Conservation (phyloP, 2,113 vertebrate genomes). For the Scortum barcoo region DNA sequence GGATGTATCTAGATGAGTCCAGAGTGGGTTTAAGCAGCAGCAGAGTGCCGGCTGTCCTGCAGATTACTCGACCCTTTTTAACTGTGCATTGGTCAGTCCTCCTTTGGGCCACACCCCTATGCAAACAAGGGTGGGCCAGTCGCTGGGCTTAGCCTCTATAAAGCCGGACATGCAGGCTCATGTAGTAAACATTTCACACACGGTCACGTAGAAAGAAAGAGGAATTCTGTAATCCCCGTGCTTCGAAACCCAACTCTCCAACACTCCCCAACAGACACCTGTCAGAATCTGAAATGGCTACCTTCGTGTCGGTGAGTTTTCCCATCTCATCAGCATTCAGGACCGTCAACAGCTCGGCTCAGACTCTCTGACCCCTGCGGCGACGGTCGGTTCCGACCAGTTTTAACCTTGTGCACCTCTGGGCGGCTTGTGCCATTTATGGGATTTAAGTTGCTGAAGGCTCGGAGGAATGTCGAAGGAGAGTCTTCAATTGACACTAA, state of each 20-base stretch:
- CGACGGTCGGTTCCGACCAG: constrained; percentile 34
- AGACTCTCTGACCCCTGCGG: constrained; percentile 35
- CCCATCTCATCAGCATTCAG: constrained; percentile 54
- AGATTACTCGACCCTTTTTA: constrained; percentile 20
- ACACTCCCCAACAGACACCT: constrained; percentile 40
- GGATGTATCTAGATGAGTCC: constrained; percentile 1
- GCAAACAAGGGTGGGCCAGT: constrained; percentile 70
- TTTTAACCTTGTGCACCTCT: constrained; percentile 30
- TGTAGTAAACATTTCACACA: constrained; percentile 72
- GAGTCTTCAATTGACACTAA: not conserved
- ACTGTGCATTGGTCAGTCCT: constrained; percentile 59
- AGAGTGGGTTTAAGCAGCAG: constrained; percentile 6
- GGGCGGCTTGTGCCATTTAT: constrained; percentile 14
- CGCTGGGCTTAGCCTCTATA: constrained; percentile 66
- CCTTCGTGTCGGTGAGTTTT: constrained; percentile 84
- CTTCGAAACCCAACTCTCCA: constrained; percentile 48
- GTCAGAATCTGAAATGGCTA: constrained; percentile 76
- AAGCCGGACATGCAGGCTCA: constrained; percentile 48
- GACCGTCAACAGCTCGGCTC: constrained; percentile 47
- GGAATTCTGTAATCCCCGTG: constrained; percentile 30
- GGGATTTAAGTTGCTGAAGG: constrained; percentile 12
- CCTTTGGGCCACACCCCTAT: constrained; percentile 63
- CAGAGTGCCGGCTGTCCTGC: constrained; percentile 21
- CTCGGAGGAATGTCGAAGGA: not conserved
- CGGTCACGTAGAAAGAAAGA: constrained; percentile 19